Conservation (phyloP, 2,888 invertebrate species). For the Drosophila atroscutellata region DNA sequence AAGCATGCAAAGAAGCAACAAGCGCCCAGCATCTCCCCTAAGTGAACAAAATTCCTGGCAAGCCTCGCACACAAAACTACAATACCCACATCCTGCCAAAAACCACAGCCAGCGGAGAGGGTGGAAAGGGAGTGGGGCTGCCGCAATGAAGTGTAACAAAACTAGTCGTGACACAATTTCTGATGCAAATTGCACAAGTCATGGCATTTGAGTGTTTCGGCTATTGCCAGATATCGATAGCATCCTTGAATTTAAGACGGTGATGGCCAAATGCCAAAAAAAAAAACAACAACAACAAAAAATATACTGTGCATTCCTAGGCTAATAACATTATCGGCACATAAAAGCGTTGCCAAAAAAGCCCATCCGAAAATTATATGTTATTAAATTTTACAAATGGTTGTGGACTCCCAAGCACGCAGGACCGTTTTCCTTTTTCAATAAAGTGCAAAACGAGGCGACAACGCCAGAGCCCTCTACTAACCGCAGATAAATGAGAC, state of each 20-base stretch:
- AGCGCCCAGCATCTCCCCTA: conserved; percentile 50
- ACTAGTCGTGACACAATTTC: conserved; percentile 76
- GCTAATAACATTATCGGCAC: conserved; percentile 75
- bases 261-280: conserved; percentile 3
- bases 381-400: conserved; percentile 70
- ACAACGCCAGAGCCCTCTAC: conserved; percentile 36
- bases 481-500: conserved; percentile 78
- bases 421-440: conserved; percentile 51
- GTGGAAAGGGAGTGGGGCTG: neutral
- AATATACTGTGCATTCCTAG: conserved; percentile 30
- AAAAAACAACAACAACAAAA: neutral
- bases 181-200: conserved; percentile 74
- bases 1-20: conserved; percentile 64
- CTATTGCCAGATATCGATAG: conserved; percentile 38
- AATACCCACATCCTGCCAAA: conserved; percentile 1
- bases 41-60: conserved; percentile 65
- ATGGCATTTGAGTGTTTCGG: conserved; percentile 62
- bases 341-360: conserved; percentile 50
- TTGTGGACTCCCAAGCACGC: conserved; percentile 36
- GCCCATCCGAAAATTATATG: conserved; percentile 51
- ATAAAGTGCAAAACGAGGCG: conserved; percentile 59
- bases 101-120: neutral
- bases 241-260: conserved; percentile 11
- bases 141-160: conserved; percentile 60
- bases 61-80: conserved; percentile 40